A percentile compares a stretch with the other conserved stretches of the same genome.
Evolutionary conservation across 2,113 vertebrate species (phyloP).

Genomic region (Lasiurus cinereus): DNA sequence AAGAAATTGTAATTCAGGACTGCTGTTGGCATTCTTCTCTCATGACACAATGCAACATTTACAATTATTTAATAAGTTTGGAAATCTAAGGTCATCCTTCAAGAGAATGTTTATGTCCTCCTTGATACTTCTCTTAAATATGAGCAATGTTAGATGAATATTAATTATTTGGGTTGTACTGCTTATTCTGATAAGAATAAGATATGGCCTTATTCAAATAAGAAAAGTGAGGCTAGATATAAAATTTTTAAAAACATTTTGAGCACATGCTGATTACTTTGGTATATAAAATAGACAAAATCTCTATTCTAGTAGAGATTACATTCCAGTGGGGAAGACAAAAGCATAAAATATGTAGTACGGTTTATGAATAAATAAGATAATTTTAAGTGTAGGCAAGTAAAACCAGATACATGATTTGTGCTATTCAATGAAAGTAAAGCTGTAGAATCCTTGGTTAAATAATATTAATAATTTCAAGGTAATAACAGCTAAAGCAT

Average conservation of each 20-base stretch:
- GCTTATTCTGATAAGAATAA: neutral
- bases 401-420: neutral
- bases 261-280: neutral
- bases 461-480: constrained; percentile 41
- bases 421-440: neutral
- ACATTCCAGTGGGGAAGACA: neutral
- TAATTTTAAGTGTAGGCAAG: neutral
- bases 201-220: neutral
- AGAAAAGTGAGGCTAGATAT: neutral
- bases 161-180: neutral
- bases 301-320: neutral
- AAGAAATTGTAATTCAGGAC: constrained; percentile 68
- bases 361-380: neutral
- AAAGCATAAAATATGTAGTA: neutral
- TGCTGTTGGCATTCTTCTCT: constrained; percentile 61
- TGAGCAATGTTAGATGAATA: constrained; percentile 16
- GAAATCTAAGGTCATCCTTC: constrained; percentile 43
- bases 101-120: constrained; percentile 40
- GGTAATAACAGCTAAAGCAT: neutral
- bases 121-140: constrained; percentile 45
- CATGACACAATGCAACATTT: constrained; percentile 71
- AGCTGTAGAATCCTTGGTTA: neutral
- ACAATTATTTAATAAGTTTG: constrained; percentile 58
- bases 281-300: neutral
- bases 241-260: neutral